A percentile compares a stretch with the other conserved stretches of the same genome.
phyloP scores from a whole-genome alignment of 1,140 invertebrate species.

The Diachasmimorpha longicaudata region DNA sequence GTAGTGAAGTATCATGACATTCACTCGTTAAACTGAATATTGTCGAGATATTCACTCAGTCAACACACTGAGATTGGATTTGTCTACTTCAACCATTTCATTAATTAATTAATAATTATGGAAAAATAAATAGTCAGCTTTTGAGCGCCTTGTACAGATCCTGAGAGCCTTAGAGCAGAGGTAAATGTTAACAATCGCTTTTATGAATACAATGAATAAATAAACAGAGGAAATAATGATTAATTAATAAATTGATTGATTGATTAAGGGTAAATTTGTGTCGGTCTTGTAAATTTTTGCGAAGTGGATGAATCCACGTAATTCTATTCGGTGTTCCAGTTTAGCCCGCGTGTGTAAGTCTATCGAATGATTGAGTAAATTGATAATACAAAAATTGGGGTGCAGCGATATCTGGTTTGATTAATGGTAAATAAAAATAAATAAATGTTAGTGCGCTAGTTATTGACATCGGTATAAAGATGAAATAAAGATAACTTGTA shows the following conservation, averaged over 20 bases:
- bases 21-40: neutral
- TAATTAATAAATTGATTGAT: neutral
- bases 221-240: neutral
- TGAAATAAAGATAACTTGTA: conserved; percentile 43
- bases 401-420: neutral
- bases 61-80: neutral
- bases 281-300: conserved; percentile 26
- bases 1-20: too few species aligned
- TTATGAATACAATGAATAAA: neutral
- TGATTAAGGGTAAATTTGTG: neutral
- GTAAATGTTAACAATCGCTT: neutral
- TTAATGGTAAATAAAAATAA: conserved; percentile 20
- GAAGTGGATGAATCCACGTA: conserved; percentile 28
- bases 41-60: neutral
- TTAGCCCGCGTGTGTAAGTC: neutral
- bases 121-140: neutral
- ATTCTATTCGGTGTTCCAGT: conserved; percentile 6
- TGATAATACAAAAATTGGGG: neutral
- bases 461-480: conserved; percentile 42
- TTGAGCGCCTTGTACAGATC: neutral
- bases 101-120: neutral
- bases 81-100: neutral
- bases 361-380: neutral
- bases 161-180: neutral
- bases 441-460: conserved; percentile 46